Conservation (phyloP, 2,888 invertebrate species). For the Sesia apiformis region DNA sequence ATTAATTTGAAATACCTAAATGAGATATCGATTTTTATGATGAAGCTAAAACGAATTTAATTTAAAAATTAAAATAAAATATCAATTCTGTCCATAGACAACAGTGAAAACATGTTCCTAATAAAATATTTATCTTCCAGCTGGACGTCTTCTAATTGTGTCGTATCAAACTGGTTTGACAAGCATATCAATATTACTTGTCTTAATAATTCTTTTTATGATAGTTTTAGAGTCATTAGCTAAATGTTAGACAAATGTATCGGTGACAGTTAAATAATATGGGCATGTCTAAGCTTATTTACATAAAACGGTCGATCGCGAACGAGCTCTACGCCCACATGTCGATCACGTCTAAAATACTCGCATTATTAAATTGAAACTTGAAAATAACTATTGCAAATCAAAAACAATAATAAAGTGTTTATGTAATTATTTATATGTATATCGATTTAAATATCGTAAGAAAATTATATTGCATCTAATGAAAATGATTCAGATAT, state of each 20-base stretch:
- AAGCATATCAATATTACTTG: slow-evolving; percentile 6
- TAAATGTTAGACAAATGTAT: slow-evolving; percentile 9
- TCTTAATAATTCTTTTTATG: slow-evolving; percentile 5
- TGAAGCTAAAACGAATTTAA: too few species aligned
- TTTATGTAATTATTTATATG: too few species aligned
- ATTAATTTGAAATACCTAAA: too few species aligned
- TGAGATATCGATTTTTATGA: too few species aligned
- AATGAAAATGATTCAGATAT: too few species aligned
- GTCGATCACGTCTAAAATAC: neutral
- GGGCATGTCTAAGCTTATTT: neutral
- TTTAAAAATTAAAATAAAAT: too few species aligned
- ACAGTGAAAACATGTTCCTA: too few species aligned
- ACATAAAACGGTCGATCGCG: neutral
- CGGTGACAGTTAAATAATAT: slow-evolving; percentile 9
- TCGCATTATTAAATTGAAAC: neutral
- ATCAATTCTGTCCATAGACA: too few species aligned
- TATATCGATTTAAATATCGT: too few species aligned
- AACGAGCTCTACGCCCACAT: neutral
- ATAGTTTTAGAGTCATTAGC: slow-evolving; percentile 10
- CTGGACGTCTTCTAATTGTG: slow-evolving; percentile 7
- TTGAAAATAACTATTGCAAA: neutral
- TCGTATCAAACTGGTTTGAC: slow-evolving; percentile 12
- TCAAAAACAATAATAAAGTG: too few species aligned
- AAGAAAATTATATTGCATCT: too few species aligned
- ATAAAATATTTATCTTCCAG: too few species aligned